Conservation (phyloP, 2,797 vertebrate species). For the Clarias platycephalus region DNA sequence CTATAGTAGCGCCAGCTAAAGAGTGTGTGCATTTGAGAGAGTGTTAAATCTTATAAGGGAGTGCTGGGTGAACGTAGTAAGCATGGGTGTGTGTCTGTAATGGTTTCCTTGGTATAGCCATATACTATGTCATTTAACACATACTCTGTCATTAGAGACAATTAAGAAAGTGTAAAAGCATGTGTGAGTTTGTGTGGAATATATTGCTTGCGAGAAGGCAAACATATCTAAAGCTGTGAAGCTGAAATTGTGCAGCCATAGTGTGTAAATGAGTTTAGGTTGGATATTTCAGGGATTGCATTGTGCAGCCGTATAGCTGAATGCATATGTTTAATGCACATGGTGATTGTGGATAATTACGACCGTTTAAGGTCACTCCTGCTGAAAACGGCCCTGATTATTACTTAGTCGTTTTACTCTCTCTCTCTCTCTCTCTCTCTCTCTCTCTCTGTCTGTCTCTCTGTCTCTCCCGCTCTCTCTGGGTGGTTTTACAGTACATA, state of each 20-base stretch:
- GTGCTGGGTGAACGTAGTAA: background rate
- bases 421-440: background rate
- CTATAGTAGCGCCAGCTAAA: constrained; percentile 18
- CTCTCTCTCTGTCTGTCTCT: background rate
- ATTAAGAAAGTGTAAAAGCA: constrained; percentile 31
- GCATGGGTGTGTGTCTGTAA: constrained; percentile 41
- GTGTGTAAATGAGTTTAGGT: background rate
- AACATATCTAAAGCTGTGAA: constrained; percentile 20
- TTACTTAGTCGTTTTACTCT: constrained; percentile 37
- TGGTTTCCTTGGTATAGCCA: constrained; percentile 35
- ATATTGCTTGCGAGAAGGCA: background rate
- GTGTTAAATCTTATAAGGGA: background rate
- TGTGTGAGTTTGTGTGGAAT: constrained; percentile 23
- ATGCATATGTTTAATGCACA: constrained; percentile 54
- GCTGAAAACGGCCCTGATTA: constrained; percentile 49
- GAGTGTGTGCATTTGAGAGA: background rate
- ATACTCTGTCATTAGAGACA: constrained; percentile 35
- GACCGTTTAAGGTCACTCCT: constrained; percentile 42
- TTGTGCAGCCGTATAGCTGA: constrained; percentile 32
- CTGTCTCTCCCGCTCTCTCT: background rate
- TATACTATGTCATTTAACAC: constrained; percentile 25
- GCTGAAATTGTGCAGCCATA: constrained; percentile 15
- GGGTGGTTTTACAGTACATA: background rate
- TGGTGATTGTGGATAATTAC: constrained; percentile 55
- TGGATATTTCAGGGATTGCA: constrained; percentile 32